Evolutionary conservation across 2,888 invertebrate genomes (phyloP).

Genomic region (Muscina levida): DNA sequence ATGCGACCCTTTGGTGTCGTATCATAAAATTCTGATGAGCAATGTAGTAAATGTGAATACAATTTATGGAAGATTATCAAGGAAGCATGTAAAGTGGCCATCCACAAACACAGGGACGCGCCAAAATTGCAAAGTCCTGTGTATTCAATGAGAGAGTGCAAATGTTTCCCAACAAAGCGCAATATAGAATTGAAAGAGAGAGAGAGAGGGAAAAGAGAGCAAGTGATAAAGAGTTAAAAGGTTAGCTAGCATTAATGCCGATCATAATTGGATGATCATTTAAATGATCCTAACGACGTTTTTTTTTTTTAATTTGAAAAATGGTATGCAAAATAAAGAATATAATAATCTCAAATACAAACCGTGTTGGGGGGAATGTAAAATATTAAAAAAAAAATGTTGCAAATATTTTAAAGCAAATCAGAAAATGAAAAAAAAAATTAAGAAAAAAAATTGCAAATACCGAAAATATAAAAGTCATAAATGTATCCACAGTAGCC

Average conservation of each 20-base stretch:
- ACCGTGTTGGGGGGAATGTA: conserved; percentile 47
- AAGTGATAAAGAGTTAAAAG: conserved; percentile 35
- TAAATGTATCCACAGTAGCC: conserved; percentile 80
- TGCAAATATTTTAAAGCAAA: conserved; percentile 58
- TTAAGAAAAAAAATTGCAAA: conserved; percentile 64
- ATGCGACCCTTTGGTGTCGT: conserved; percentile 85
- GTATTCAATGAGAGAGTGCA: background rate
- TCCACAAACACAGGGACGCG: conserved; percentile 76
- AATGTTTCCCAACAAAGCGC: conserved; percentile 6
- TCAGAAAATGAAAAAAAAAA: conserved; percentile 25
- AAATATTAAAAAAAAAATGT: conserved; percentile 15
- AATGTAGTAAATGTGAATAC: conserved; percentile 81
- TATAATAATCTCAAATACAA: conserved; percentile 14
- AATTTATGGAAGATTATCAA: conserved; percentile 77
- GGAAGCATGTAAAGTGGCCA: conserved; percentile 75
- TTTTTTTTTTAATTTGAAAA: background rate
- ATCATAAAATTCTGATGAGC: conserved; percentile 84
- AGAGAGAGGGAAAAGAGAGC: conserved; percentile 21
- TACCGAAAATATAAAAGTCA: conserved; percentile 80
- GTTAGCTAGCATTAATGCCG: conserved; percentile 17
- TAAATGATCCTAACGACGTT: background rate
- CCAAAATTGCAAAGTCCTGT: conserved; percentile 76
- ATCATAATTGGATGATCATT: background rate
- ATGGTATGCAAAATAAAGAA: conserved; percentile 3
- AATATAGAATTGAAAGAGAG: conserved; percentile 31